A percentile compares a stretch with the other conserved stretches of the same genome.
These are phyloP conservation scores for Hypercompe scribonia DNA, from an alignment of 2,888 invertebrate genomes.

Conservation along the genomic window DNA sequence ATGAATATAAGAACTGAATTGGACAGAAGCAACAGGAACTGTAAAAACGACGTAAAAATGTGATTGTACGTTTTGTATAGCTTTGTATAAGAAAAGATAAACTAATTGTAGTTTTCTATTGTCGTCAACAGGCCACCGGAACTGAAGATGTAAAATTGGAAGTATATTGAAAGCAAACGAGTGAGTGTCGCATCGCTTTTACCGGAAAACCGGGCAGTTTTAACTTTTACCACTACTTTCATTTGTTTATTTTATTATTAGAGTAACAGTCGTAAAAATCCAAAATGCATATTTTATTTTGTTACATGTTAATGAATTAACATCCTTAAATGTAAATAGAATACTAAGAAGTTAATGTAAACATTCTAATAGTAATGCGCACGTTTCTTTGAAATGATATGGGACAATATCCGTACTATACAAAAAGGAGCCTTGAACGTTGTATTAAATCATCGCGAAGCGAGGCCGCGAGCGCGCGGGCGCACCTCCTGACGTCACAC, in stretches of 20 bases:
- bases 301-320: not conserved
- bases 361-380: constrained; percentile 30
- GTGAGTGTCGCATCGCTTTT: not conserved
- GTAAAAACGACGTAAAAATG: no score
- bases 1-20: not conserved
- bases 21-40: not conserved
- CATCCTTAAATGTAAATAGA: constrained; percentile 27
- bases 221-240: not conserved
- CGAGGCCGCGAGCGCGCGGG: constrained; percentile 55
- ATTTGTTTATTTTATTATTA: not conserved
- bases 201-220: not conserved
- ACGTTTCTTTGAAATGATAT: constrained; percentile 47
- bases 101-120: no score
- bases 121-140: no score
- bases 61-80: no score
- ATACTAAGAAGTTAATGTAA: constrained; percentile 33
- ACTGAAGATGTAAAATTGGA: no score
- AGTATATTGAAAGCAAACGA: no score
- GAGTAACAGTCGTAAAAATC: not conserved
- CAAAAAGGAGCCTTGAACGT: constrained; percentile 71
- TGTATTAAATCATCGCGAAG: constrained; percentile 64
- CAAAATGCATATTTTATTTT: not conserved
- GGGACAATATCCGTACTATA: constrained; percentile 57
- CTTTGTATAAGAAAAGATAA: no score
- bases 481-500: constrained; percentile 68